Evolutionary conservation across 2,113 vertebrate species (phyloP).

Genomic region (Apistogramma diplotaenia): DNA sequence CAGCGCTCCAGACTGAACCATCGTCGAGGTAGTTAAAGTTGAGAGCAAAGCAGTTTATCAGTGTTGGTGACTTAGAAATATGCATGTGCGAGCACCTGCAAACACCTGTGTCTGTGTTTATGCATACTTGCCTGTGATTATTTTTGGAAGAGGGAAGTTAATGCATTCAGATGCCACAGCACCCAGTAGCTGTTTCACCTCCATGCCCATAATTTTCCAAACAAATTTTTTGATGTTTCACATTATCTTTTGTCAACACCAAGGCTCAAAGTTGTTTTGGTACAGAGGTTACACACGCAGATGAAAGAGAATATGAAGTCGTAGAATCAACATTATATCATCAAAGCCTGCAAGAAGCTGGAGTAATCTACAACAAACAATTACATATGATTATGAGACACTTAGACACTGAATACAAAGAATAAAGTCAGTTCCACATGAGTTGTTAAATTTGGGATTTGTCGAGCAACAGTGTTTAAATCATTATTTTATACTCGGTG

Average conservation of each 20-base stretch:
- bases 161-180: not conserved
- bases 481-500: slow-evolving; percentile 43
- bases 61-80: not conserved
- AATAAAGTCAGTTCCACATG: slow-evolving; percentile 27
- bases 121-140: not conserved
- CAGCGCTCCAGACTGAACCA: not conserved
- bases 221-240: slow-evolving; percentile 35
- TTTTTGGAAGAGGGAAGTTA: slow-evolving; percentile 1
- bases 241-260: slow-evolving; percentile 31
- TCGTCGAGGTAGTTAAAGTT: not conserved
- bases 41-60: not conserved
- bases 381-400: slow-evolving; percentile 46
- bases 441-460: slow-evolving; percentile 31
- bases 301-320: slow-evolving; percentile 52
- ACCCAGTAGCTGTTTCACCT: slow-evolving; percentile 31
- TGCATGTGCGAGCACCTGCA: not conserved
- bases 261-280: slow-evolving; percentile 8
- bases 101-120: not conserved
- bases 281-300: slow-evolving; percentile 9
- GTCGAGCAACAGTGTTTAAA: slow-evolving; percentile 16
- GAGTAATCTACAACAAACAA: slow-evolving; percentile 51
- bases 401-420: slow-evolving; percentile 38
- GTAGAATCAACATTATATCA: slow-evolving; percentile 34
- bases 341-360: slow-evolving; percentile 45
- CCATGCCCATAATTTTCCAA: slow-evolving; percentile 16